These are phyloP conservation scores for Periophthalmodon schlosseri DNA, from an alignment of 2,113 vertebrate species.

Conservation along the genomic window DNA sequence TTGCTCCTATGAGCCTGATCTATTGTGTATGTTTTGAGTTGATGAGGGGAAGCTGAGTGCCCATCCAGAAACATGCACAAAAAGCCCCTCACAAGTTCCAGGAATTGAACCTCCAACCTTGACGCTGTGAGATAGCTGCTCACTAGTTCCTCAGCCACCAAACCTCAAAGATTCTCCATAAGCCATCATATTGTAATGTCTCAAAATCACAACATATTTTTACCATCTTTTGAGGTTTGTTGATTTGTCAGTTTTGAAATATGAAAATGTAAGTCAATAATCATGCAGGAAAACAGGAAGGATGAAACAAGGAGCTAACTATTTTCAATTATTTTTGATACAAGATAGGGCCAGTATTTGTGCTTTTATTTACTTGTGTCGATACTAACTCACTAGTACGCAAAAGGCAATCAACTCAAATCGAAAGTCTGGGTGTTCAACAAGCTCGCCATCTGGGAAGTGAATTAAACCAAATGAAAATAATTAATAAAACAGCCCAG, in stretches of 20 bases:
- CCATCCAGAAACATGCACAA: no score
- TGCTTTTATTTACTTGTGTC: neutral
- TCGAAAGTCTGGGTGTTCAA: neutral
- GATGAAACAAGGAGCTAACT: no score
- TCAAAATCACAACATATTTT: neutral
- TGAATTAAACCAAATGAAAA: neutral
- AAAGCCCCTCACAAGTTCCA: no score
- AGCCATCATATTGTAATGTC: neutral
- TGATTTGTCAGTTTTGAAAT: neutral
- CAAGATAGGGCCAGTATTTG: neutral
- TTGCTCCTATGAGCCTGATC: no score
- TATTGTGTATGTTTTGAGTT: no score
- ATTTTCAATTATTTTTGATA: neutral
- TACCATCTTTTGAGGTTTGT: neutral
- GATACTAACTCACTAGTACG: conserved; percentile 10
- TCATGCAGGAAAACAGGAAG: no score
- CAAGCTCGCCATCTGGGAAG: neutral
- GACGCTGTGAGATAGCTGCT: no score
- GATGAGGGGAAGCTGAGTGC: no score
- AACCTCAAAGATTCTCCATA: neutral
- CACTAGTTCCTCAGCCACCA: no score
- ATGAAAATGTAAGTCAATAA: no score
- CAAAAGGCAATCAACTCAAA: neutral
- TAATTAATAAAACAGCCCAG: neutral
- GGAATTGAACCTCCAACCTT: no score